A percentile compares a stretch with the other conserved stretches of the same genome.
Evolutionary conservation across 2,888 invertebrate genomes (phyloP).

Genomic region (Himalopsyche tibetana): DNA sequence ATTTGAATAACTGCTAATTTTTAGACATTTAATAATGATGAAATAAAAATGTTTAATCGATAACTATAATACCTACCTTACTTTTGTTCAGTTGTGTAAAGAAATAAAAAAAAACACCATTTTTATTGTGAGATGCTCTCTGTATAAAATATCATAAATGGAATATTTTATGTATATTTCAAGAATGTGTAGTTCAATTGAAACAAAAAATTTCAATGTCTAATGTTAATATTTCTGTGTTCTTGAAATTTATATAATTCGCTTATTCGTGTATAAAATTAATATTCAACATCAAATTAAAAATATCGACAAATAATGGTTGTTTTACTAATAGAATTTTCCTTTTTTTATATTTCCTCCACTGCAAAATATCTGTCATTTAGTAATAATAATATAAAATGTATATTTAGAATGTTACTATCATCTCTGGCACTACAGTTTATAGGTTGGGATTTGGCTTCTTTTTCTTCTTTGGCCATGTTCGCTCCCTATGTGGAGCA

Average conservation of each 20-base stretch:
- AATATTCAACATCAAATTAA: conserved; percentile 38
- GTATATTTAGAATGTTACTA: no score
- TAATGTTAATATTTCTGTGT: conserved; percentile 41
- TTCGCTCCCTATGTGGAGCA: no score
- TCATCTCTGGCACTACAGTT: no score
- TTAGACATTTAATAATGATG: neutral
- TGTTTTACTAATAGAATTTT: conserved; percentile 9
- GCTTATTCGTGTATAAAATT: conserved; percentile 35
- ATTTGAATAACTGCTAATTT: no score
- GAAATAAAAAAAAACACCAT: neutral
- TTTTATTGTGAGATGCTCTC: conserved; percentile 11
- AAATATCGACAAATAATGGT: conserved; percentile 25
- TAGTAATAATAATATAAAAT: no score
- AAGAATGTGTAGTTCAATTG: conserved; percentile 30
- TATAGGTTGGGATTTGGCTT: no score
- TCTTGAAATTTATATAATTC: conserved; percentile 42
- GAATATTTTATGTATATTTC: conserved; percentile 29
- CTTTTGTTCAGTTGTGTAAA: neutral
- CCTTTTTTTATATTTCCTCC: neutral
- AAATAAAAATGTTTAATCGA: neutral
- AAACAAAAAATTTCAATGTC: conserved; percentile 19
- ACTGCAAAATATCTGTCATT: neutral
- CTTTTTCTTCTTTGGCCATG: no score
- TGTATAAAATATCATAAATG: conserved; percentile 35
- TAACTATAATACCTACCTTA: no score